These are phyloP conservation scores for Apostichopus parvimensis DNA, from an alignment of 35 echinoderm and acorn worm genomes.

Conservation along the genomic window DNA sequence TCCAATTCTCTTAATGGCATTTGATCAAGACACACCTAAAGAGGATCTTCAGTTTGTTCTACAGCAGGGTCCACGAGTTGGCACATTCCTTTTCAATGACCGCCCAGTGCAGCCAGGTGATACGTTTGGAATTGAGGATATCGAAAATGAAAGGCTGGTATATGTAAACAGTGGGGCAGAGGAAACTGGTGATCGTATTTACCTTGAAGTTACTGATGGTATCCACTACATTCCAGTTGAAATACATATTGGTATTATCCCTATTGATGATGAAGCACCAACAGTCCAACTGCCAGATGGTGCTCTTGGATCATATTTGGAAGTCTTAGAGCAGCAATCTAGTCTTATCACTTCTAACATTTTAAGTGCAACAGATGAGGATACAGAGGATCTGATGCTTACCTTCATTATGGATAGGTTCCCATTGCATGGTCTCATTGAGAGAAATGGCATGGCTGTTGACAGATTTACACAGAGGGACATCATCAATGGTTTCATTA, in stretches of 20 bases:
- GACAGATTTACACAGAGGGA: slow-evolving; percentile 89
- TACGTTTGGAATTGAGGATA: slow-evolving; percentile 74
- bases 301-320: slow-evolving; percentile 84
- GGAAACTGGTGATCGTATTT: slow-evolving; percentile 61
- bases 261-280: slow-evolving; percentile 98
- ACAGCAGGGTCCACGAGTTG: slow-evolving; percentile 52
- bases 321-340: slow-evolving; percentile 78
- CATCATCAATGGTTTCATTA: slow-evolving; percentile 90
- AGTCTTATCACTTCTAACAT: slow-evolving; percentile 95
- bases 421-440: slow-evolving; percentile 75
- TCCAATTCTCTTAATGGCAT: slow-evolving; percentile 77
- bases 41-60: slow-evolving; percentile 62
- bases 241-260: slow-evolving; percentile 62
- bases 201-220: slow-evolving; percentile 91
- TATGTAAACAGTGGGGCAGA: slow-evolving; percentile 91
- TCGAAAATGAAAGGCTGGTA: slow-evolving; percentile 55
- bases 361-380: slow-evolving; percentile 98
- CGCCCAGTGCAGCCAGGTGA: slow-evolving; percentile 72
- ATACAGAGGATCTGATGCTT: slow-evolving; percentile 91
- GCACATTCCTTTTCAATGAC: slow-evolving; percentile 51
- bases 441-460: slow-evolving; percentile 70
- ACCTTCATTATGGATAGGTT: slow-evolving; percentile 77
- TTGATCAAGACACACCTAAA: slow-evolving; percentile 76
- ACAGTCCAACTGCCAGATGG: slow-evolving; percentile 87
- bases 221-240: slow-evolving; percentile 86